Base-by-base conservation (phyloP, 2,797 vertebrate species). In the Phrynocephalus forsythii region DNA sequence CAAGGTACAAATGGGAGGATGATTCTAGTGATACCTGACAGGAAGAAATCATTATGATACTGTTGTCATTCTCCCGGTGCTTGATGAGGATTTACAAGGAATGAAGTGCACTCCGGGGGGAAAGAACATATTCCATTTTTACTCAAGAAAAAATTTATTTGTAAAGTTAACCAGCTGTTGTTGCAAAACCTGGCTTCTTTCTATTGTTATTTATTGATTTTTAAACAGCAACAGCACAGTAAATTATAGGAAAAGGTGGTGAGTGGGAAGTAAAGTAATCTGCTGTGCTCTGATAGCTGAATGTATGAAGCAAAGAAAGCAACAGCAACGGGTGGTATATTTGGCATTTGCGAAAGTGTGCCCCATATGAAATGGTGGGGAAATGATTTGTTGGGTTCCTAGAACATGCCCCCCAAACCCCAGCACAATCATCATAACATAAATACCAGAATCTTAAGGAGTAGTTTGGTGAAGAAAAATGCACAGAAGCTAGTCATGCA, bases 121-220 rank as follows among this genome's bases (percentile, higher is more conserved):
- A 92, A 92, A 92, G 28, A 91, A 94, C 30, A 89, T 88, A 79
- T 87, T 91, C 75, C 87, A 24, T 75, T 94, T 89, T 86, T 87
- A 90, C 80, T 85, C 93, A 90, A 87, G 89, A 44, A 92, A 60
- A 84, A 91, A 92, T 92, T 90, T 94, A 90, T 88, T 93, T 94
- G 87, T 90, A 91, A 95, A 93, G 84, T 83, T 50, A 92, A 91
- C 48, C 63, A 89, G 79, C 88, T 91, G 72, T 80, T 91, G 76
- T 69, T 91, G 33, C 24, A 89, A 92, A 93, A 84, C 71, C 89
- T 67, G 82, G 30, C 18, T n/a, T 85, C 38, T 75, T 92, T 48
- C 10, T 38, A n/a, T 56, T 85, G 85, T 1, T 56, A 84, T 75
- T 56, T 24, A 56, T 56, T 56, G 56, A 48, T 38, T 73, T 60